Evolutionary conservation across 2,797 vertebrate genomes (phyloP).

Genomic region (Sebastes oblongus): DNA sequence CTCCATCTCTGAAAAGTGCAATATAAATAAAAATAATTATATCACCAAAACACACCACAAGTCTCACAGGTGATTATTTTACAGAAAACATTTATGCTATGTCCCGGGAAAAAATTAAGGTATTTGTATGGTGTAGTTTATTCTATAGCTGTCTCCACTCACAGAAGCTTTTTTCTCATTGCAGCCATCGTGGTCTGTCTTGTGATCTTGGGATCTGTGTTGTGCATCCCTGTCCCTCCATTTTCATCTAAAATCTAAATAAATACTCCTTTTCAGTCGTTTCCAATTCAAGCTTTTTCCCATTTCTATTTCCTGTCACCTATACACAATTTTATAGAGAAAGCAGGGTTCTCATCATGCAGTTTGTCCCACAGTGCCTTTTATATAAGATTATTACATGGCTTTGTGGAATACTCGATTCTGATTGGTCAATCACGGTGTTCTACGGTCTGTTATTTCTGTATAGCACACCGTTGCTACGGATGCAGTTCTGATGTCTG

Average conservation of each 20-base stretch:
- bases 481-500: fast-evolving
- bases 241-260: neutral
- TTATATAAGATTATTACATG: too few species aligned
- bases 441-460: too few species aligned
- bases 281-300: neutral
- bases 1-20: constrained; percentile 24
- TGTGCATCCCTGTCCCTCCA: neutral
- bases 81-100: neutral
- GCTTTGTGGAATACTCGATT: too few species aligned
- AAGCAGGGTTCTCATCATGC: too few species aligned
- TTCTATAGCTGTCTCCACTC: neutral
- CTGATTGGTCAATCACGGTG: too few species aligned
- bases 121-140: neutral
- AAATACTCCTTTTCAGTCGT: neutral
- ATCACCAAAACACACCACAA: neutral
- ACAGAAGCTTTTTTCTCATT: neutral
- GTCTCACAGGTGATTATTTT: neutral
- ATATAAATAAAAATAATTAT: constrained; percentile 39
- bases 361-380: too few species aligned
- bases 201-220: neutral
- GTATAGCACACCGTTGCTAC: too few species aligned
- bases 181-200: neutral
- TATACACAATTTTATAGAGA: too few species aligned
- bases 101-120: neutral
- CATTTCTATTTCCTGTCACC: neutral